Evolutionary conservation across 1,140 invertebrate species (phyloP).

Genomic region (Drosophila rufa): DNA sequence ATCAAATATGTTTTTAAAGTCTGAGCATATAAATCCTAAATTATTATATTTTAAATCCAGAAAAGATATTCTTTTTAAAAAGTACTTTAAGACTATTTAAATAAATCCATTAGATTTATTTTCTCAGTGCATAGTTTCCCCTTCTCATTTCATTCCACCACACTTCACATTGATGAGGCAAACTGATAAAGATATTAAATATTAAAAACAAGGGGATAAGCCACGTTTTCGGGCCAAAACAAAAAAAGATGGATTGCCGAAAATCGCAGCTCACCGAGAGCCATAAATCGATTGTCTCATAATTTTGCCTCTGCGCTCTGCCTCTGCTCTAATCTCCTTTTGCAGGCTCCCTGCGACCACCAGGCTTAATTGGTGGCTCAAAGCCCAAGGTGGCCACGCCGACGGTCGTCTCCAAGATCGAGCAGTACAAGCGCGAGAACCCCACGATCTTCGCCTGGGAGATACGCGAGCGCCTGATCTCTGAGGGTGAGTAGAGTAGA

Average conservation of each 20-base stretch:
- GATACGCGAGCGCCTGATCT: slow-evolving; percentile 96
- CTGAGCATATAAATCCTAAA: too few species aligned
- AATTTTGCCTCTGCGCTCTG: slow-evolving; percentile 19
- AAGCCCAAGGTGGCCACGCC: slow-evolving; percentile 99
- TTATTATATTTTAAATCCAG: too few species aligned
- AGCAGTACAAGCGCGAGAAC: slow-evolving; percentile 98
- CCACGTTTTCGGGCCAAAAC: slow-evolving; percentile 3
- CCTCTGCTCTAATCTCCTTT: slow-evolving; percentile 52
- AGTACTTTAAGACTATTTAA: too few species aligned
- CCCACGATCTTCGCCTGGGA: slow-evolving; percentile 99
- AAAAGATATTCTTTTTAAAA: too few species aligned
- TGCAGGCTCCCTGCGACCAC: slow-evolving; percentile 95
- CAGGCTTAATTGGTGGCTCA: slow-evolving; percentile 98
- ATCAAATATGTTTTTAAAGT: too few species aligned
- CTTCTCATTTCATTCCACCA: slow-evolving; percentile 5
- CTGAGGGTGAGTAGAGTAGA: slow-evolving; percentile 92
- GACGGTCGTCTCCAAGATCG: slow-evolving; percentile 97
- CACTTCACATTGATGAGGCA: slow-evolving; percentile 43
- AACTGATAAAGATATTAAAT: slow-evolving; percentile 80
- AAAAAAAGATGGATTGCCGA: slow-evolving; percentile 44
- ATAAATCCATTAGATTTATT: background rate
- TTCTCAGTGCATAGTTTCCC: slow-evolving; percentile 1
- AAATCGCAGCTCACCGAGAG: slow-evolving; percentile 19
- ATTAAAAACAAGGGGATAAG: slow-evolving; percentile 58
- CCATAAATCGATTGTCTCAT: slow-evolving; percentile 44